Base-by-base conservation (phyloP, 1,140 invertebrate species). In the Tetramorium simillimum region DNA sequence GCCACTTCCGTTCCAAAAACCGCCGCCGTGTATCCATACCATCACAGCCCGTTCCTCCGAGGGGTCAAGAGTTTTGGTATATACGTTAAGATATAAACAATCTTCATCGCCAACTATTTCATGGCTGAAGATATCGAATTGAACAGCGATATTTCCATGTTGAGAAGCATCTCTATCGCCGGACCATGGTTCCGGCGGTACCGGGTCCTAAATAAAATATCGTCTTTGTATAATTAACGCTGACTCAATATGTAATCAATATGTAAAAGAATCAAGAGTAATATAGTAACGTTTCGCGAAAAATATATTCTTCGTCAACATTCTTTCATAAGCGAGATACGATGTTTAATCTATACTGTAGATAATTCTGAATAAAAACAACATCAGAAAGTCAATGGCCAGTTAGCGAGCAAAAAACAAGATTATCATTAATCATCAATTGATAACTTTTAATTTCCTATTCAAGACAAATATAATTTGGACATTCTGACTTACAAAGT, bases 21-120 rank as follows among this genome's bases (percentile, higher is more conserved):
- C 51, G 14, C 51, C 51, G 1, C 51, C 51, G 18, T 53, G 51
- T 53, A 53, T 53, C 51, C 51, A 53, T 53, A 53, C 51, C 51
- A 53, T 53, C 18, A 53, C 51, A 18, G 51, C 14, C 14, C 51
- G 51, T 53, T 53, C n/a, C 51, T 53, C 18, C 51, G 18, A 18
- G n/a, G 51, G 51, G 14, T 53, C 88, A 65, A 94, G 89, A 28
- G 76, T 43, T 82, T 97, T 97, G 24, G 97, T 97, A 92, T 97
- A 98, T 1, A 99, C 96, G 92, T 98, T 98, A 18, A 99, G 95
- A 92, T 97, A 97, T 7, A 99, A 96, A 92, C 98, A 99, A 92
- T 99, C 98, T 95, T 98, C 97, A 73, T 86, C 87, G 1, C 94
- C 94, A 0, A 73, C 0, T 9, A 92, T 21, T 46, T 62, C 2